A percentile compares a stretch with the other conserved stretches of the same genome.
These are phyloP conservation scores for Chiridota heheva DNA, from an alignment of 35 echinoderm and acorn worm species.

Conservation along the genomic window DNA sequence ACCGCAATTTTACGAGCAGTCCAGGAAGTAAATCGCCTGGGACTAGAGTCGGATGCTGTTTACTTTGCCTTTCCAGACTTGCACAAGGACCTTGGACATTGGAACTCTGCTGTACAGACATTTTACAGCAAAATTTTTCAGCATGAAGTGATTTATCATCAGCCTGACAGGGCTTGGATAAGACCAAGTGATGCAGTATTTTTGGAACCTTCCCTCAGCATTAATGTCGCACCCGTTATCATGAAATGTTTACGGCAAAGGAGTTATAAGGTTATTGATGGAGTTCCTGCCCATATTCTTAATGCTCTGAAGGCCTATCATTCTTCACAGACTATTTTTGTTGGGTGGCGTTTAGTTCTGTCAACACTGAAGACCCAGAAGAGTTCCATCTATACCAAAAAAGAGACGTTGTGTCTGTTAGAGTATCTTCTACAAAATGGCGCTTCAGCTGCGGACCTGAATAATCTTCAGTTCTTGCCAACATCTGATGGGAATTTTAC, in stretches of 20 bases:
- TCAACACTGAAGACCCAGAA: not conserved
- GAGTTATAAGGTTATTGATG: not conserved
- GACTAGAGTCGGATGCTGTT: slow-evolving; percentile 40
- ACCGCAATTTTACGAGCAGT: slow-evolving; percentile 41
- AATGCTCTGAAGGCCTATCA: not conserved
- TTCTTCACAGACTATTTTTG: not conserved
- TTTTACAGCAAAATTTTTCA: slow-evolving; percentile 45
- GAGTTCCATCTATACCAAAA: not conserved
- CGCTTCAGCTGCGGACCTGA: not conserved
- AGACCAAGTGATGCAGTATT: slow-evolving; percentile 41
- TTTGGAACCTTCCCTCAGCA: not conserved
- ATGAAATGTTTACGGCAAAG: slow-evolving; percentile 14
- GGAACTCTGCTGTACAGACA: slow-evolving; percentile 50
- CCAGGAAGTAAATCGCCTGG: not conserved
- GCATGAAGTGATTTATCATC: slow-evolving; percentile 52
- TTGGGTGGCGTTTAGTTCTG: not conserved
- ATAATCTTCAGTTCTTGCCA: slow-evolving; percentile 11
- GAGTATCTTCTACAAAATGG: slow-evolving; percentile 12
- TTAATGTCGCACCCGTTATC: not conserved
- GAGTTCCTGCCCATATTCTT: not conserved
- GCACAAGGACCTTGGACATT: slow-evolving; percentile 20
- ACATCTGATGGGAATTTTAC: slow-evolving; percentile 7
- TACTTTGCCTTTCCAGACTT: slow-evolving; percentile 68
- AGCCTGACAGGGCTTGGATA: slow-evolving; percentile 28
- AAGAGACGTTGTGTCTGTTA: not conserved